Conservation (phyloP, 2,113 vertebrate genomes). For the Pyrgilauda ruficollis region DNA sequence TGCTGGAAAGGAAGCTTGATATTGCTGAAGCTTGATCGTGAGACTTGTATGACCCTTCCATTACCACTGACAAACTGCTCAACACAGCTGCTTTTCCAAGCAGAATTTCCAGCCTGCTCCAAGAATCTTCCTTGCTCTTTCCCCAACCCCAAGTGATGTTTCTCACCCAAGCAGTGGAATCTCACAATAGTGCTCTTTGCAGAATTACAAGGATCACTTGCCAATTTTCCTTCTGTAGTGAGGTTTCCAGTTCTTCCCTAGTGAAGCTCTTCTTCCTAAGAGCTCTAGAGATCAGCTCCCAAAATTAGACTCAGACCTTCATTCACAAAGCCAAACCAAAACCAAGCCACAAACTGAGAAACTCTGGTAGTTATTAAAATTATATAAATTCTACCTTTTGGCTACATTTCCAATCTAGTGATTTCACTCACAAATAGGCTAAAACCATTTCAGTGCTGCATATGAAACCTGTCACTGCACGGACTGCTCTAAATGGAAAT, state of each 20-base stretch:
- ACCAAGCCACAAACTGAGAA: neutral
- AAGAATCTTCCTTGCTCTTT: neutral
- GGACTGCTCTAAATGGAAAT: constrained; percentile 32
- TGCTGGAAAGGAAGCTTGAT: neutral
- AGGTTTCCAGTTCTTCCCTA: neutral
- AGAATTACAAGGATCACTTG: neutral
- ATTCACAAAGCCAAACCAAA: neutral
- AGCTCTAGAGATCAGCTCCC: neutral
- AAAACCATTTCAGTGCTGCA: neutral
- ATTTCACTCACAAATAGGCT: neutral
- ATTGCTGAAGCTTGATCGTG: neutral
- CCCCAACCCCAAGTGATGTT: neutral
- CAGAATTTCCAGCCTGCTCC: neutral
- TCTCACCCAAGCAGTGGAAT: neutral
- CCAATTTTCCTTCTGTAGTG: neutral
- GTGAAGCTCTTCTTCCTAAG: neutral
- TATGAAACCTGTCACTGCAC: neutral
- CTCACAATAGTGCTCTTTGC: neutral
- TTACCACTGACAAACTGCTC: neutral
- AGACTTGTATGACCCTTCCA: neutral
- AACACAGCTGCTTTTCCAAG: neutral
- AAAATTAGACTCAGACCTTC: neutral
- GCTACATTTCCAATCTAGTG: neutral
- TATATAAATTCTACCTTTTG: neutral
- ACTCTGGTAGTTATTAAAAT: neutral